phyloP scores from a whole-genome alignment of 2,797 vertebrate genomes.

The Melopsittacus undulatus region DNA sequence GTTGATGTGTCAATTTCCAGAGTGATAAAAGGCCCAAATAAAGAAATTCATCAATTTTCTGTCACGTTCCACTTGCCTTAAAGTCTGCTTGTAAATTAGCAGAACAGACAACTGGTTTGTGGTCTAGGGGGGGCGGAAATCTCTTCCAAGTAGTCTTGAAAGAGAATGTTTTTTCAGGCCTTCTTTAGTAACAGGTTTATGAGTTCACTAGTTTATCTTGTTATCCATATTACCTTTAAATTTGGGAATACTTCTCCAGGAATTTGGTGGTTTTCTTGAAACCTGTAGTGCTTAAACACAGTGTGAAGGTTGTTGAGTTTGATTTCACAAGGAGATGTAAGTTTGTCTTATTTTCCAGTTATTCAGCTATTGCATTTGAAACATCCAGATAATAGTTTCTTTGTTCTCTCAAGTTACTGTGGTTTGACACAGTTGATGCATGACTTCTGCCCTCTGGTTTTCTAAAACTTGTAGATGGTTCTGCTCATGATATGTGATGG shows the following conservation, averaged over 20 bases:
- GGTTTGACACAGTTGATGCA: background rate
- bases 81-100: background rate
- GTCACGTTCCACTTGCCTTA: background rate
- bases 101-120: background rate
- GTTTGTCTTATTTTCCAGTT: background rate
- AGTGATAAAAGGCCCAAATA: background rate
- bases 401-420: background rate
- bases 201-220: accelerated
- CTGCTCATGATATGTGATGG: accelerated
- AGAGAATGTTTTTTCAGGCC: background rate
- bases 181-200: background rate
- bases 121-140: background rate
- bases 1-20: background rate
- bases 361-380: background rate
- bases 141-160: background rate
- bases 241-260: background rate
- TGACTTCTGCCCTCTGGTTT: background rate
- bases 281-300: background rate
- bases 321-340: background rate
- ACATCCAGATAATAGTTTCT: background rate
- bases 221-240: background rate
- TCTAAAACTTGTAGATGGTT: background rate
- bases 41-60: background rate
- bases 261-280: background rate
- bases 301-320: background rate